A percentile compares a stretch with the other conserved stretches of the same genome.
phyloP scores from a whole-genome alignment of 1,140 invertebrate genomes.

The Leptestheria dahalacensis region DNA sequence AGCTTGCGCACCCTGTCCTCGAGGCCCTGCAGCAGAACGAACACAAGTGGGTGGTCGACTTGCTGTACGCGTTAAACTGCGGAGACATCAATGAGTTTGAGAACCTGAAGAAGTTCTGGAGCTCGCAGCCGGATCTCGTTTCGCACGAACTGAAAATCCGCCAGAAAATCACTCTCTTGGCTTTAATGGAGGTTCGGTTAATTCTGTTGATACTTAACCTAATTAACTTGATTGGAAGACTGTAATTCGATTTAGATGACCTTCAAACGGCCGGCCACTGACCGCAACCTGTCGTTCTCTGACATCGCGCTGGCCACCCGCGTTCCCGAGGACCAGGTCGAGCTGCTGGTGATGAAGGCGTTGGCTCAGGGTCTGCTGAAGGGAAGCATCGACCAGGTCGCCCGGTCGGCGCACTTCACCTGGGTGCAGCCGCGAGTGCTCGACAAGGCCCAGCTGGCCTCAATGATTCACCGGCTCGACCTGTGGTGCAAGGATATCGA shows the following conservation, averaged over 20 bases:
- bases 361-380: constrained; percentile 83
- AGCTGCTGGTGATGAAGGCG: constrained; percentile 95
- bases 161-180: constrained; percentile 86
- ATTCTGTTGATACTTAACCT: constrained; percentile 16
- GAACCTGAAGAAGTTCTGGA: constrained; percentile 61
- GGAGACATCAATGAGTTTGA: constrained; percentile 80
- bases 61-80: constrained; percentile 81
- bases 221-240: constrained; percentile 1
- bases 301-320: constrained; percentile 79
- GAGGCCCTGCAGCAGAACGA: constrained; percentile 64
- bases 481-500: constrained; percentile 68
- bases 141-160: constrained; percentile 65
- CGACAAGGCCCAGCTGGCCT: constrained; percentile 50
- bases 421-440: constrained; percentile 89
- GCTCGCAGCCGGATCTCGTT: constrained; percentile 69
- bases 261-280: constrained; percentile 45
- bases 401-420: constrained; percentile 58
- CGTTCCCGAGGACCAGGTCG: constrained; percentile 60
- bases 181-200: constrained; percentile 75
- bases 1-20: constrained; percentile 86
- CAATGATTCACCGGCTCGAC: constrained; percentile 61
- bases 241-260: constrained; percentile 39
- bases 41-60: constrained; percentile 75
- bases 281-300: constrained; percentile 66
- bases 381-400: constrained; percentile 91